Conservation (phyloP, 2,797 vertebrate species). For the Anas acuta region DNA sequence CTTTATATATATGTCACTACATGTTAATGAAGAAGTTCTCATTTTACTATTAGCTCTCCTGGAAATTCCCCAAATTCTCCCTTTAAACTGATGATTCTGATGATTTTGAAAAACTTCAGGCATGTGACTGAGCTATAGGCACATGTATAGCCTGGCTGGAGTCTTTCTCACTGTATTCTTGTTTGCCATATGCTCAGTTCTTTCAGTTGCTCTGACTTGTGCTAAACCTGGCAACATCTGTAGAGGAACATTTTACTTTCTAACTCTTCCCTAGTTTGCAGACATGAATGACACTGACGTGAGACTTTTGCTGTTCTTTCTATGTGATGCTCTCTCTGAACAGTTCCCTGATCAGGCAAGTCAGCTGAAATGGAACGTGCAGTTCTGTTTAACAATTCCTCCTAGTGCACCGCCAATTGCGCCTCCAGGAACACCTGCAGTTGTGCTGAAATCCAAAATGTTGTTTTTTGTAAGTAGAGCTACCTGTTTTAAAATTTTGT, state of each 20-base stretch:
- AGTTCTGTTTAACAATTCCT: constrained; percentile 99
- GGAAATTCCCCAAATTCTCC: not conserved
- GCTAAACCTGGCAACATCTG: not conserved
- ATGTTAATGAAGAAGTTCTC: not conserved
- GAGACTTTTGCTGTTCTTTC: constrained; percentile 13
- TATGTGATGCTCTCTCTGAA: constrained; percentile 23
- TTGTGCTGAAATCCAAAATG: constrained; percentile 99
- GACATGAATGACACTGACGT: not conserved
- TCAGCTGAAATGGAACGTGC: constrained; percentile 98
- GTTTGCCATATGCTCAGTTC: not conserved
- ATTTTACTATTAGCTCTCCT: not conserved
- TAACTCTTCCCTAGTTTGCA: not conserved
- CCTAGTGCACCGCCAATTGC: constrained; percentile 98
- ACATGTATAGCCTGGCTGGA: not conserved
- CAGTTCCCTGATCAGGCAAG: constrained; percentile 97
- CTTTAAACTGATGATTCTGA: not conserved
- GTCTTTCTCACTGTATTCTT: not conserved
- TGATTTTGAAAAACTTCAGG: not conserved
- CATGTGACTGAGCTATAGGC: not conserved
- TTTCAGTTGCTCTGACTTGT: not conserved
- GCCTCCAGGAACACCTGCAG: constrained; percentile 96
- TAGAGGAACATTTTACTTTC: not conserved
- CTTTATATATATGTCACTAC: not conserved
- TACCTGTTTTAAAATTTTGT: constrained; percentile 3
- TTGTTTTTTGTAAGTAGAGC: constrained; percentile 95